These are phyloP conservation scores for Palythoa heliodiscus DNA, from an alignment of 92 coral and sea anemone genomes.

Conservation along the genomic window DNA sequence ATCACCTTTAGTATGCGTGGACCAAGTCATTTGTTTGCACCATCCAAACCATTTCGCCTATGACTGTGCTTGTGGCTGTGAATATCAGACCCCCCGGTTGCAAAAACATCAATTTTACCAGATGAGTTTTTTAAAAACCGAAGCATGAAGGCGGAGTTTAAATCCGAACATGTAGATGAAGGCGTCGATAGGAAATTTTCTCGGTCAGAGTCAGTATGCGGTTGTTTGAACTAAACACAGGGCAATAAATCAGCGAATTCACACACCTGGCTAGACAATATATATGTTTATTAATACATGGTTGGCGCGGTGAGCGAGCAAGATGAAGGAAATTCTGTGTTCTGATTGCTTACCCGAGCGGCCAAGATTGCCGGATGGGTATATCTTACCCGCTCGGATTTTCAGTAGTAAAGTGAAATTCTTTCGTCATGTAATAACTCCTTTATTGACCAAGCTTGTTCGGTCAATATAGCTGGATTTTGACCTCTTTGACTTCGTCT, in stretches of 20 bases:
- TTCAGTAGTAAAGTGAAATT: too few species aligned
- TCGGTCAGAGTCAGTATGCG: neutral
- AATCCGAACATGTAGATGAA: neutral
- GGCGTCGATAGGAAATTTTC: neutral
- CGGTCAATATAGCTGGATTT: too few species aligned
- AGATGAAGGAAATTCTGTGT: neutral
- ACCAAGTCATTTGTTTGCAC: neutral
- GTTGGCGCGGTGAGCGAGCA: neutral
- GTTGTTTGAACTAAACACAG: neutral
- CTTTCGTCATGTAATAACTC: neutral
- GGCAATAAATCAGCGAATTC: neutral
- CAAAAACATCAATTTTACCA: neutral
- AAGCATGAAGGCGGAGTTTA: neutral
- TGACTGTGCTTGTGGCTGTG: neutral
- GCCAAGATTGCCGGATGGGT: too few species aligned
- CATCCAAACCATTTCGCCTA: neutral
- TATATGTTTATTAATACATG: neutral
- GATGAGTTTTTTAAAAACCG: neutral
- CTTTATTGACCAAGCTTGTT: too few species aligned
- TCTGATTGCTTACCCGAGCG: neutral
- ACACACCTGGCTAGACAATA: slow-evolving; percentile 1
- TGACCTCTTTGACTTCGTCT: too few species aligned
- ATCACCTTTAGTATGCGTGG: neutral
- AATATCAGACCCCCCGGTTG: neutral
- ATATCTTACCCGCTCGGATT: too few species aligned